These are phyloP conservation scores for Nomada fucata DNA, from an alignment of 2,888 invertebrate species.

Conservation along the genomic window DNA sequence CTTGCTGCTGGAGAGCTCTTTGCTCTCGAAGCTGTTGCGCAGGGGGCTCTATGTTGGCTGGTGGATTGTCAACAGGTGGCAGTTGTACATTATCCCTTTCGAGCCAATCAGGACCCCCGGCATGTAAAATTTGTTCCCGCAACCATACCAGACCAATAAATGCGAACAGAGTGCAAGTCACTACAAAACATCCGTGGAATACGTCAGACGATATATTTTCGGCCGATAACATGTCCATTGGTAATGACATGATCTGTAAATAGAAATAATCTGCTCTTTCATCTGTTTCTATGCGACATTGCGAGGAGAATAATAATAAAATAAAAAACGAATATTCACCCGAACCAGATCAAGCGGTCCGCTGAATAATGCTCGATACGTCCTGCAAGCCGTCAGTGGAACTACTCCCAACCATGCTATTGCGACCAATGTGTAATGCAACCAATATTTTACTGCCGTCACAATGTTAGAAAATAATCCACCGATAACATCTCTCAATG, in stretches of 20 bases:
- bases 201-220: slow-evolving; percentile 97
- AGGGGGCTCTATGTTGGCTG: slow-evolving; percentile 72
- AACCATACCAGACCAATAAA: slow-evolving; percentile 99
- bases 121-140: slow-evolving; percentile 98
- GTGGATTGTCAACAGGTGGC: slow-evolving; percentile 85
- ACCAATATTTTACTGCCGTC: slow-evolving; percentile 97
- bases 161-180: slow-evolving; percentile 97
- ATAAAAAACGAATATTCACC: slow-evolving; percentile 66
- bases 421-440: slow-evolving; percentile 98
- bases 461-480: slow-evolving; percentile 95
- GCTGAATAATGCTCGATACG: slow-evolving; percentile 96
- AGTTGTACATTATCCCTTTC: slow-evolving; percentile 88
- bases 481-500: slow-evolving; percentile 95
- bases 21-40: slow-evolving; percentile 71
- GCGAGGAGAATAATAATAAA: background rate
- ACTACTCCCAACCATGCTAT: slow-evolving; percentile 99
- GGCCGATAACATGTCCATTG: slow-evolving; percentile 96
- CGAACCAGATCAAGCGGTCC: slow-evolving; percentile 93
- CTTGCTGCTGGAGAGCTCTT: slow-evolving; percentile 70
- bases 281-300: too few relatives aligned
- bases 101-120: slow-evolving; percentile 98
- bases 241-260: slow-evolving; percentile 89
- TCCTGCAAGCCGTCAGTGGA: slow-evolving; percentile 97
- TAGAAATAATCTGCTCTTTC: background rate
- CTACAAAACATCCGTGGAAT: slow-evolving; percentile 98